A percentile compares a stretch with the other conserved stretches of the same genome.
phyloP scores from a whole-genome alignment of 2,888 invertebrate genomes.

The Drosophila nr. perissopoda region DNA sequence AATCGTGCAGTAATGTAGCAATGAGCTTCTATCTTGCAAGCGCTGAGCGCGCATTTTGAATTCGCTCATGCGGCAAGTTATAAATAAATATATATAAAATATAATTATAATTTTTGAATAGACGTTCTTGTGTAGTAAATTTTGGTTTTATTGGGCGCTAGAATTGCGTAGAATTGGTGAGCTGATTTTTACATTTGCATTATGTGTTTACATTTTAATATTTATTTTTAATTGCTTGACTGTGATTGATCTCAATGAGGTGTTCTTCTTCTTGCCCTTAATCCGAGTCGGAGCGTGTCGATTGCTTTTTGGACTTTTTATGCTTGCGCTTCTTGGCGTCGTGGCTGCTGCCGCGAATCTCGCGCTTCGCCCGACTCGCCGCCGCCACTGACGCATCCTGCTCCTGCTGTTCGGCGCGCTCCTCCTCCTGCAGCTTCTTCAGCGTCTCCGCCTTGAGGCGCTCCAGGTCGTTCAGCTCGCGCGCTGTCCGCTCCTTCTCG shows the following conservation, averaged over 20 bases:
- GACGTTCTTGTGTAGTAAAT: slow-evolving; percentile 7
- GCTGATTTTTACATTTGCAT: slow-evolving; percentile 57
- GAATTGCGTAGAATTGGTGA: slow-evolving; percentile 19
- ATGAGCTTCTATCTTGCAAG: neutral
- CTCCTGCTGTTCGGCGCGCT: slow-evolving; percentile 45
- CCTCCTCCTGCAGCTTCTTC: slow-evolving; percentile 82
- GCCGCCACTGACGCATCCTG: slow-evolving; percentile 2
- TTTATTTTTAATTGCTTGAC: slow-evolving; percentile 38
- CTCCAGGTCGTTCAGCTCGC: slow-evolving; percentile 83
- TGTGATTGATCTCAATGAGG: slow-evolving; percentile 28
- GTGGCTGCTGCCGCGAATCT: slow-evolving; percentile 52
- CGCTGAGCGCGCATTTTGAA: slow-evolving; percentile 10
- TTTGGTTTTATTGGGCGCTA: slow-evolving; percentile 45
- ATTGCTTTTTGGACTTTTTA: slow-evolving; percentile 82
- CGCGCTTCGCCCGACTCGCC: slow-evolving; percentile 40
- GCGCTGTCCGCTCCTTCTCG: slow-evolving; percentile 82
- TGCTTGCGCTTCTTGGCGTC: slow-evolving; percentile 82
- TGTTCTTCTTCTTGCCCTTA: slow-evolving; percentile 39
- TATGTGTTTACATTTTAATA: slow-evolving; percentile 5
- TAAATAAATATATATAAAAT: neutral
- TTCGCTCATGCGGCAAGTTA: neutral
- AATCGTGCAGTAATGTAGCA: slow-evolving; percentile 6
- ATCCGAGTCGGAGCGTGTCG: slow-evolving; percentile 75
- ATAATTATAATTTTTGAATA: neutral
- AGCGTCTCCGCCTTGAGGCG: slow-evolving; percentile 84